Conservation (phyloP, 1,140 invertebrate genomes). For the Hetaerina americana region DNA sequence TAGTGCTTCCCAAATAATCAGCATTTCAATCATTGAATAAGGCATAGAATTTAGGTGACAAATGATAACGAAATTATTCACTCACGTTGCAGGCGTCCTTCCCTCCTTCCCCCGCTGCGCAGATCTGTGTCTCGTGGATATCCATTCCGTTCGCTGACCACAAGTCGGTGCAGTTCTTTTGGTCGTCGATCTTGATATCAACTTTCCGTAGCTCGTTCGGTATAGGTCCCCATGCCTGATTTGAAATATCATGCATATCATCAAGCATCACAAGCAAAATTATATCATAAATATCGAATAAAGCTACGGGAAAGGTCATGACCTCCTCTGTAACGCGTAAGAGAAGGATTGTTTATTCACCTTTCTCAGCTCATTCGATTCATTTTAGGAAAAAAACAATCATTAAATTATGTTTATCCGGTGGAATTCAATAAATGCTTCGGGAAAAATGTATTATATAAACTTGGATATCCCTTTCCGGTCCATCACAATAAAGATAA, state of each 20-base stretch:
- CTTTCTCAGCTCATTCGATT: neutral
- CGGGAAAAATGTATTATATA: no score
- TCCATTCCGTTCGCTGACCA: neutral
- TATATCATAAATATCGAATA: neutral
- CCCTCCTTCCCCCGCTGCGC: neutral
- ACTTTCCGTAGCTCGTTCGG: neutral
- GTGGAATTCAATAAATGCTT: no score
- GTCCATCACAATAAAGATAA: neutral
- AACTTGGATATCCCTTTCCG: no score
- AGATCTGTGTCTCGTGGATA: slow-evolving; percentile 15
- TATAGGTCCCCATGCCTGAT: neutral
- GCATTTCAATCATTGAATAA: no score
- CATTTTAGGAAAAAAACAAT: neutral
- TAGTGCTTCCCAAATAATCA: no score
- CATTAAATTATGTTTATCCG: no score
- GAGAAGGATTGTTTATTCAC: neutral
- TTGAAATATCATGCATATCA: neutral
- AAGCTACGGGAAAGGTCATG: neutral
- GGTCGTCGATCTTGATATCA: neutral
- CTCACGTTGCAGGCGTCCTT: neutral
- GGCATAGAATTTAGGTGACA: no score
- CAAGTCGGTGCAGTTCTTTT: neutral
- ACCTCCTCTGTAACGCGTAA: no score
- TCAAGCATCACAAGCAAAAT: neutral
- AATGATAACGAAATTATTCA: no score